Percentiles rank a stretch among this genome's conserved stretches.
Conservation (phyloP, 2,113 vertebrate species). For the Hyla sarda region DNA sequence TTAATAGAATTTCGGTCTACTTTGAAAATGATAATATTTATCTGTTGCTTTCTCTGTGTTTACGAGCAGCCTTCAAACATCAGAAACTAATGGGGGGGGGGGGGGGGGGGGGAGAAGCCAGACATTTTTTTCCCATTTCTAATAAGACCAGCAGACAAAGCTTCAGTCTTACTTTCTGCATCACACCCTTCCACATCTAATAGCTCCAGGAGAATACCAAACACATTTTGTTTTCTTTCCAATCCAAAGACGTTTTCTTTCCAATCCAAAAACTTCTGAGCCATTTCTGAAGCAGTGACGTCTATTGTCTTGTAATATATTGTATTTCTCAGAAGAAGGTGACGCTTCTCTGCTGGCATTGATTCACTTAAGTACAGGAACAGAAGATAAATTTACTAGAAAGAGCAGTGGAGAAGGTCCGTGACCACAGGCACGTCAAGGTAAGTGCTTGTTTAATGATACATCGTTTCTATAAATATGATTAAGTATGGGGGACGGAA, state of each 20-base stretch:
- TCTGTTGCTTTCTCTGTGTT: conserved; percentile 16
- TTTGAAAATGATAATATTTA: conserved; percentile 53
- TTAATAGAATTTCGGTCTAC: conserved; percentile 5
- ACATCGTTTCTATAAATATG: conserved; percentile 2
- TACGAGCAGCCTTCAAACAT: background rate
- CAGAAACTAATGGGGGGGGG: conserved; percentile 14
- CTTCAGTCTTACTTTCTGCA: background rate
- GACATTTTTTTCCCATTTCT: background rate
- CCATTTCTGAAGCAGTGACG: background rate
- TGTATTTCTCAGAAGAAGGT: background rate
- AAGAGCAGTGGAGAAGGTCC: background rate
- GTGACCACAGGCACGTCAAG: background rate
- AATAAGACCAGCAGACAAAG: background rate
- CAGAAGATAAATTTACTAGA: background rate
- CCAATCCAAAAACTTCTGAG: background rate
- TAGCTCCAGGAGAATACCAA: background rate
- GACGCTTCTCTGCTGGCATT: background rate
- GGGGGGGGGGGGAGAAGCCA: background rate
- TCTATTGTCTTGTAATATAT: background rate
- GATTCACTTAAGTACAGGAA: background rate
- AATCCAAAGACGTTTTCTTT: background rate
- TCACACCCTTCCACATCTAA: background rate
- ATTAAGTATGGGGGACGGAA: background rate
- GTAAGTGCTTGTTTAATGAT: conserved; percentile 34
- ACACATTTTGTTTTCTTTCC: background rate